Base-by-base conservation (phyloP, 1,140 invertebrate genomes). In the Zeugodacus cucurbitae region DNA sequence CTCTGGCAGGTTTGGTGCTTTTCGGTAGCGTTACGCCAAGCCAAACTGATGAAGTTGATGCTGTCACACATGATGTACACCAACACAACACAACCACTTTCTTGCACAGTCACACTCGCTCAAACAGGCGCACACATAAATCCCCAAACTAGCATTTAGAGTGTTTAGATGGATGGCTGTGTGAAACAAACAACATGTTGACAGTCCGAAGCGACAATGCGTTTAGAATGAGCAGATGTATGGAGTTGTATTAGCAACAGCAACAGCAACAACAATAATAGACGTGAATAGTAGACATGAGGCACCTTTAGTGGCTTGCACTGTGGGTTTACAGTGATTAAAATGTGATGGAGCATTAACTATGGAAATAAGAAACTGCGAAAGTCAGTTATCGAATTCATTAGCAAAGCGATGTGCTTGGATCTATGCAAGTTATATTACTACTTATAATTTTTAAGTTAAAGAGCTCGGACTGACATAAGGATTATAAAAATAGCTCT, bases 101-200 rank as follows among this genome's bases (percentile, higher is more conserved):
- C 74, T 82, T 37, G 82, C 59, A 88, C 54, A 14, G n/a, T 7
- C 20, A 70, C n/a, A 41, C 62, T 26, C 58, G 59, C 54, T 85
- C 88, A 87, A 58, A 88, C 87, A 89, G 44, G 78, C 87, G 20
- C 32, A 87, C 88, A 90, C 89, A 91, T 90, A 91, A 67, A 48
- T 82, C 20, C 70, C 22, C 20, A 41, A 74, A 74, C 70, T 41
- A 74, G 70, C 70, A 44, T 41, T 74, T 74, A 44, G 44, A 29
- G 74, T 82, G 74, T 82, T 82, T 82, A 82, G 41, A 82, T 82
- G 41, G 74, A 82, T 82, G 74, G 74, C 34, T 82, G 44, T 48
- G 74, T 20, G 74, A 48, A 82, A 82, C 74, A 48, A 82, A 82
- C 74, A 82, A 82, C 74, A 82, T 82, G 74, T 82, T 82, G 74